Conservation (phyloP, 1,140 invertebrate genomes). For the Ceratitis capitata region DNA sequence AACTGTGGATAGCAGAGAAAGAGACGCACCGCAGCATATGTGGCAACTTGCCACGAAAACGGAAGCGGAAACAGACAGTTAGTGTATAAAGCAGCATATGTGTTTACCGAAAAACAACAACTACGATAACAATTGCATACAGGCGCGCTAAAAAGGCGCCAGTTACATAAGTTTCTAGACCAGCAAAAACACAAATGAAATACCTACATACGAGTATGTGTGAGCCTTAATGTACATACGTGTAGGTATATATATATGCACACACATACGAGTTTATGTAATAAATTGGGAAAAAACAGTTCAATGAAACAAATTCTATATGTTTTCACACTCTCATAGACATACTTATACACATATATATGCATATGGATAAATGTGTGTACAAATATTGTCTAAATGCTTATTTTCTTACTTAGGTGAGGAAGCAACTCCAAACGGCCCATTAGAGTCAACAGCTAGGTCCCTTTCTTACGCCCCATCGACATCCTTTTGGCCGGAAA, state of each 20-base stretch:
- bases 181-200: background rate
- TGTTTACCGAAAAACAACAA: background rate
- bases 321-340: too few species aligned
- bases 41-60: slow-evolving; percentile 28
- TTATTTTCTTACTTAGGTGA: too few species aligned
- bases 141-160: slow-evolving; percentile 23
- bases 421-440: background rate
- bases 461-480: background rate
- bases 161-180: background rate
- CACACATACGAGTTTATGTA: background rate
- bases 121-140: slow-evolving; percentile 2
- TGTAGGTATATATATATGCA: too few species aligned
- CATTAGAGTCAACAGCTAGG: background rate
- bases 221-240: background rate
- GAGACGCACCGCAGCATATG: background rate
- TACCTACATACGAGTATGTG: background rate
- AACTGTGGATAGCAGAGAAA: too few species aligned
- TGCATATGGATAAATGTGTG: too few species aligned
- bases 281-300: too few species aligned
- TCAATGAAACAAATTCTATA: too few species aligned
- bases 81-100: background rate
- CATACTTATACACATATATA: too few species aligned
- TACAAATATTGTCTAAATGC: too few species aligned
- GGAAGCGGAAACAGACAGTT: slow-evolving; percentile 21
- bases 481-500: background rate